These are phyloP conservation scores for Drosophila ogumai DNA, from an alignment of 1,140 invertebrate genomes.

Conservation along the genomic window DNA sequence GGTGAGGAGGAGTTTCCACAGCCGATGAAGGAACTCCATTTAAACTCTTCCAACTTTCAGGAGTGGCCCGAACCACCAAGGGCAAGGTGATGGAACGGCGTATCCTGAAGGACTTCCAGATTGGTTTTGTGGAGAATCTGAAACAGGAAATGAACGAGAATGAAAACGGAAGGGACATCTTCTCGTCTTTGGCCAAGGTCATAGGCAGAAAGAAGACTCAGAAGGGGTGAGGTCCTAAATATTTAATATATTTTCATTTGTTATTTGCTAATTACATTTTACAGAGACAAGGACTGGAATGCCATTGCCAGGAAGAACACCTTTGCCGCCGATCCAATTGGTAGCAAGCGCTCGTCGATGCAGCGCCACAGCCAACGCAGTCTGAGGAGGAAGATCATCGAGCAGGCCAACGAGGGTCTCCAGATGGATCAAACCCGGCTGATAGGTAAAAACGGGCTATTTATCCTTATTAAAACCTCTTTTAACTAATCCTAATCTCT, in stretches of 20 bases:
- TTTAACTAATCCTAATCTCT: not conserved
- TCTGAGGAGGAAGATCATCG: conserved; percentile 88
- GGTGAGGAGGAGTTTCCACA: conserved; percentile 84
- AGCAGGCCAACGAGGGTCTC: conserved; percentile 86
- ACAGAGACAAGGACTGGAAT: conserved; percentile 92
- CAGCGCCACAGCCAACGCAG: conserved; percentile 89
- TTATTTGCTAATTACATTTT: not conserved
- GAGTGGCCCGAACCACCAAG: conserved; percentile 91
- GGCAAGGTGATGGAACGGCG: conserved; percentile 93
- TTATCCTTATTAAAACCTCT: no score
- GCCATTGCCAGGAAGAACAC: conserved; percentile 91
- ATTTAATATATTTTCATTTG: accelerated
- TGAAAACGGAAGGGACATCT: conserved; percentile 91
- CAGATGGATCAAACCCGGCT: conserved; percentile 74
- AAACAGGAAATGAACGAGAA: conserved; percentile 89
- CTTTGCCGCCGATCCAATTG: conserved; percentile 90
- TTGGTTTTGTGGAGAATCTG: conserved; percentile 93
- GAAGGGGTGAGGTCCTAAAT: conserved; percentile 80
- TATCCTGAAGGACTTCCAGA: conserved; percentile 95
- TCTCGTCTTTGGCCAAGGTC: conserved; percentile 91
- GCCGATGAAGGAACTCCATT: not conserved
- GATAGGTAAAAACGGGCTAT: conserved; percentile 85
- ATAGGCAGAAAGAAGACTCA: conserved; percentile 89
- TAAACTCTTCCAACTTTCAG: conserved; percentile 6
- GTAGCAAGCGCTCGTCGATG: conserved; percentile 88